Percentiles rank a stretch among this genome's conserved stretches.
These are phyloP conservation scores for Dreissena rostriformis DNA, from an alignment of 1,140 invertebrate species.

Conservation along the genomic window DNA sequence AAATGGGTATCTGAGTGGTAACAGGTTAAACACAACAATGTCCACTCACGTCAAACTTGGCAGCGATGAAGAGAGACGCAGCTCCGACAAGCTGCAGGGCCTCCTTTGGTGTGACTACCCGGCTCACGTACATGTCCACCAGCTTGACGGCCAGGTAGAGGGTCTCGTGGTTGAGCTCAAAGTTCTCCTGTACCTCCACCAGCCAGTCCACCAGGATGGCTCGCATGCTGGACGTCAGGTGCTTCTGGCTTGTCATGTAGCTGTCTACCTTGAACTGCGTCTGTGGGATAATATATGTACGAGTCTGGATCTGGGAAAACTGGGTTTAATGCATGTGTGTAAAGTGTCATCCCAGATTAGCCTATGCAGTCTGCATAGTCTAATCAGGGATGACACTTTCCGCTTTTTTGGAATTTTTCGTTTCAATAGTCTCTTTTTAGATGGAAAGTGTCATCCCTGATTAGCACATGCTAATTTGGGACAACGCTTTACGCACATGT, in stretches of 20 bases:
- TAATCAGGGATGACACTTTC: conserved; percentile 2
- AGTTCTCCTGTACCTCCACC: conserved; percentile 97
- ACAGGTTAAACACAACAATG: conserved; percentile 15
- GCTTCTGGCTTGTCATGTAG: conserved; percentile 90
- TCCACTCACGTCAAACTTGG: conserved; percentile 95
- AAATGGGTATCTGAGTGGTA: no score
- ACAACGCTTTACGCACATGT: no score
- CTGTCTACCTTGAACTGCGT: conserved; percentile 87
- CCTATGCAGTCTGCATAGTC: neutral
- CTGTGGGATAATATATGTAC: conserved; percentile 76
- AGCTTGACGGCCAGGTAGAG: conserved; percentile 98
- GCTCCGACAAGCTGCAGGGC: conserved; percentile 94
- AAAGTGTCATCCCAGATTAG: no score
- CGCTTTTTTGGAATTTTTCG: no score
- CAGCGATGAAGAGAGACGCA: conserved; percentile 94
- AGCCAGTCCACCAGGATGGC: conserved; percentile 98
- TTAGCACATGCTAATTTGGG: no score
- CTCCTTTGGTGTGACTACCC: conserved; percentile 80
- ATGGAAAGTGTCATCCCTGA: no score
- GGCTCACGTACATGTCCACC: conserved; percentile 94
- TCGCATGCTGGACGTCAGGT: conserved; percentile 91
- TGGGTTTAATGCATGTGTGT: no score
- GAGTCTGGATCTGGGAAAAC: no score
- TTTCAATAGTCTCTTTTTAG: no score
- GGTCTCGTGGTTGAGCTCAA: conserved; percentile 99